Base-by-base conservation (phyloP, 2,888 invertebrate species). In the Ganaspis brasiliensis region DNA sequence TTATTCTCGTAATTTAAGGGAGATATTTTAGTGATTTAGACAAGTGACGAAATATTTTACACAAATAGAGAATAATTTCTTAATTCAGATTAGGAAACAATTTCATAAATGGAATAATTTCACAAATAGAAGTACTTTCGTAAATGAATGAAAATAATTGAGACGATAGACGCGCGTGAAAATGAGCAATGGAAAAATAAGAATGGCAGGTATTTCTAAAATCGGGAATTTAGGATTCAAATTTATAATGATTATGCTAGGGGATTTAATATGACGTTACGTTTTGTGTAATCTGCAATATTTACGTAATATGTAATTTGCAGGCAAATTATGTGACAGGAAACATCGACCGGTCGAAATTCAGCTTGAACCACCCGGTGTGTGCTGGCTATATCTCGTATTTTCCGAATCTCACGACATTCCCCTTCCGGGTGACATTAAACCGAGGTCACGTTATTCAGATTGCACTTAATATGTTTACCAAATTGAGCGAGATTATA, bases 401-500 rank as follows among this genome's bases (percentile, higher is more conserved):
- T 74, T 45, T 49, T 63, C 73, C 52, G 52, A 61, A 74, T 63
- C 56, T 74, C 73, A 52, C 49, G 35, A 21, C 31, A 35, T 35
- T 55, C 37, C 55, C 63, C 37, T 49, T 73, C 67, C 74, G n/a
- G 26, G 72, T 83, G 85, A 84, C 83, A 83, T 84, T 86, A 86
- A 88, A 86, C 81, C 82, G 79, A 81, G 83, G 78, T 83, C 83
- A 81, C 87, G 84, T 88, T 88, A 88, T 88, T 86, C 87, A 86
- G 86, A 86, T 85, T 84, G 85, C 84, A 84, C 86, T 87, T 87
- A 87, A 87, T 88, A 87, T 86, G 88, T 88, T 88, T 87, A 85
- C 86, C 84, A 85, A 88, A 88, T 86, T 86, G 86, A 81, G 79
- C 85, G 85, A 87, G 87, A 87, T 87, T 82, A 85, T 85, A 87